phyloP scores from a whole-genome alignment of 2,797 vertebrate species.

The Gadopsis marmoratus region DNA sequence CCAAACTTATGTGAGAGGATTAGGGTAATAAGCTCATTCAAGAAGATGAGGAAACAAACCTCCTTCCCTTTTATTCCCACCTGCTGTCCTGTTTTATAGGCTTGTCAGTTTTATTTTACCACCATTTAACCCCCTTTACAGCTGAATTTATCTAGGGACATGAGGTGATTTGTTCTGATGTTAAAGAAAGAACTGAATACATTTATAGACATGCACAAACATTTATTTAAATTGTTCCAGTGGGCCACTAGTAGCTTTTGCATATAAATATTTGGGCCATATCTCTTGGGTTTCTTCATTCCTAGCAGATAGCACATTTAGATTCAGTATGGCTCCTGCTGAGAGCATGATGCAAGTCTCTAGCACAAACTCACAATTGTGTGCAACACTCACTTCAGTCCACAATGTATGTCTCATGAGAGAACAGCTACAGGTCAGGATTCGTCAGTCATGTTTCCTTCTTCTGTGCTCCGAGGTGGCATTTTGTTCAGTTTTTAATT shows the following conservation, averaged over 20 bases:
- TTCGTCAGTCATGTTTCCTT: constrained; percentile 12
- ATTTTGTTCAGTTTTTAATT: constrained; percentile 57
- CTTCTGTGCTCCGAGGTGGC: constrained; percentile 6
- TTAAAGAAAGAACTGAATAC: constrained; percentile 35
- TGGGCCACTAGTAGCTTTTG: constrained; percentile 22
- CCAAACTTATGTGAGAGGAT: constrained; percentile 33
- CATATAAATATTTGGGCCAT: constrained; percentile 47
- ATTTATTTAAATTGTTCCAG: constrained; percentile 30
- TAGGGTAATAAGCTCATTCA: constrained; percentile 30
- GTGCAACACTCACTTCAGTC: constrained; percentile 23
- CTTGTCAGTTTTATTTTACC: constrained; percentile 42
- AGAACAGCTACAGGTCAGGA: constrained; percentile 18
- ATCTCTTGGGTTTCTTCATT: constrained; percentile 53
- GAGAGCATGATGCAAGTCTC: constrained; percentile 55
- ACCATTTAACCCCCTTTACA: constrained; percentile 37
- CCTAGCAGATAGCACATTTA: constrained; percentile 52
- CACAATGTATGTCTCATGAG: constrained; percentile 12
- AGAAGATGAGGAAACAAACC: constrained; percentile 43
- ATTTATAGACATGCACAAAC: constrained; percentile 13
- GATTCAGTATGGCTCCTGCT: constrained; percentile 52
- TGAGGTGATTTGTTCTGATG: constrained; percentile 19
- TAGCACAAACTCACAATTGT: constrained; percentile 29
- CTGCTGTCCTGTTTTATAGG: constrained; percentile 52
- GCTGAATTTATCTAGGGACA: constrained; percentile 40
- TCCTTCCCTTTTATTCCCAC: constrained; percentile 29